Evolutionary conservation across 2,888 invertebrate genomes (phyloP).

Genomic region (Stenoptilia bipunctidactyla): DNA sequence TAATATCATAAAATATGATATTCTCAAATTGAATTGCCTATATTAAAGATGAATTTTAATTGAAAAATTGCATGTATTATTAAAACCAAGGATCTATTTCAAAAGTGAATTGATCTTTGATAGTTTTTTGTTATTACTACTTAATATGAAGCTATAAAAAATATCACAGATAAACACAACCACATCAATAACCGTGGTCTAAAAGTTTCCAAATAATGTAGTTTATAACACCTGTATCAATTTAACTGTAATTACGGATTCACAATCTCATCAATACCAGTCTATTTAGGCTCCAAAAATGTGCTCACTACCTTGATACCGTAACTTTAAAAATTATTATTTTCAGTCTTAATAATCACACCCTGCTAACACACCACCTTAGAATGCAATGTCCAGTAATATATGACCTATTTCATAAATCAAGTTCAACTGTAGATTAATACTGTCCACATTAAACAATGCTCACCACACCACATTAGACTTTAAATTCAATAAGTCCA

Average conservation of each 20-base stretch:
- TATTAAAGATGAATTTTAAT: too few relatives aligned
- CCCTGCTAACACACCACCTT: not conserved
- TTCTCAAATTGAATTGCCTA: too few relatives aligned
- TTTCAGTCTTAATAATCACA: not conserved
- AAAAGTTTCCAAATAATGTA: not conserved
- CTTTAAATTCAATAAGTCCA: slow-evolving; percentile 59
- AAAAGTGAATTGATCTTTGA: not conserved
- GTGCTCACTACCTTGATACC: too few relatives aligned
- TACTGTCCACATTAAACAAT: slow-evolving; percentile 9
- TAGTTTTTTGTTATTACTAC: not conserved
- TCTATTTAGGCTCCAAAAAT: too few relatives aligned
- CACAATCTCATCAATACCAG: too few relatives aligned
- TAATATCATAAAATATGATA: too few relatives aligned
- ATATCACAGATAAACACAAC: slow-evolving; percentile 1
- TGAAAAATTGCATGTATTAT: too few relatives aligned
- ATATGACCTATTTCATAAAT: not conserved
- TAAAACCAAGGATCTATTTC: too few relatives aligned
- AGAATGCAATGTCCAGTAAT: not conserved
- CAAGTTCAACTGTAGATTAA: not conserved
- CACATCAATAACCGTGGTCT: not conserved
- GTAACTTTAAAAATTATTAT: not conserved
- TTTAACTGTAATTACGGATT: too few relatives aligned
- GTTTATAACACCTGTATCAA: too few relatives aligned
- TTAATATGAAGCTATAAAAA: not conserved
- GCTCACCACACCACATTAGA: slow-evolving; percentile 58